Evolutionary conservation across 2,113 vertebrate species (phyloP).

Genomic region (Bungarus multicinctus): DNA sequence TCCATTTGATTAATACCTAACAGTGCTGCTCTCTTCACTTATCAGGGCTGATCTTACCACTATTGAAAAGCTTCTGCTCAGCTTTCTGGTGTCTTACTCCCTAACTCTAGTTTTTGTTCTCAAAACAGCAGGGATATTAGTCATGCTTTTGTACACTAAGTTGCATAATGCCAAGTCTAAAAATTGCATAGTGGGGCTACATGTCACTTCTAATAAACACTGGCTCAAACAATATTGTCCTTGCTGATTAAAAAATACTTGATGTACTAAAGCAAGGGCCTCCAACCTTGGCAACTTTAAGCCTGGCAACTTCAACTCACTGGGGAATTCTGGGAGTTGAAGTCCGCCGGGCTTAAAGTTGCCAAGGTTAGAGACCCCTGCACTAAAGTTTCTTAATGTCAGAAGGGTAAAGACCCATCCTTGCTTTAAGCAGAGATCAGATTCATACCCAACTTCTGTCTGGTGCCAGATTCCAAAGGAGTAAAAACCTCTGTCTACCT

Average conservation of each 20-base stretch:
- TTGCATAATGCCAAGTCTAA: constrained; percentile 73
- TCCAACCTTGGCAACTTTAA: no score
- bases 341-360: no score
- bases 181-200: constrained; percentile 62
- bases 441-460: neutral
- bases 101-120: constrained; percentile 33
- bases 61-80: constrained; percentile 47
- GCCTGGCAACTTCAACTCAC: no score
- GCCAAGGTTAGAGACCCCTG: neutral
- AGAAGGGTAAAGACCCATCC: neutral
- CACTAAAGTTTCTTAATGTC: constrained; percentile 8
- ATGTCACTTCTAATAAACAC: constrained; percentile 58
- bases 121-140: constrained; percentile 58
- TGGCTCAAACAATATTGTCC: constrained; percentile 41
- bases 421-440: neutral
- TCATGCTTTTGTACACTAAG: constrained; percentile 57
- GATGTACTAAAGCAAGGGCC: neutral
- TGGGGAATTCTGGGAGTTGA: no score
- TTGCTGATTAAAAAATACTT: neutral
- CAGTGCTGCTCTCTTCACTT: neutral
- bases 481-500: neutral
- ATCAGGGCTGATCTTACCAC: neutral
- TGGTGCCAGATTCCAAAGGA: neutral
- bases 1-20: neutral
- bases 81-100: constrained; percentile 46